Conservation (phyloP, 2,797 vertebrate species). For the Monodelphis domestica region DNA sequence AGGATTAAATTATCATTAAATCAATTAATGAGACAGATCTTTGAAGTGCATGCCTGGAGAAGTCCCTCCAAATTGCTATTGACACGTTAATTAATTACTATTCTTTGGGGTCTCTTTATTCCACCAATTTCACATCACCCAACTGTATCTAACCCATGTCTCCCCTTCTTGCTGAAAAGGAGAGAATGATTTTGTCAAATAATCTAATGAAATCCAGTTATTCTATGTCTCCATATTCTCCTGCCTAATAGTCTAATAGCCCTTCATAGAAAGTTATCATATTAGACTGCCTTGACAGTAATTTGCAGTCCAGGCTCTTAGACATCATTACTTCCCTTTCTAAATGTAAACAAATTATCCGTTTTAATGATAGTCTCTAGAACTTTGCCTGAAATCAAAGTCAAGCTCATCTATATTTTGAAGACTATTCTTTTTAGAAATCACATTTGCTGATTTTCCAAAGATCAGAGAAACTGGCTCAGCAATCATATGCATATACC, state of each 20-base stretch:
- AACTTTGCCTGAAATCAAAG: background rate
- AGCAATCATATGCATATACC: background rate
- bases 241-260: background rate
- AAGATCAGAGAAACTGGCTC: background rate
- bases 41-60: background rate
- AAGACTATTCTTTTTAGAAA: background rate
- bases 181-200: background rate
- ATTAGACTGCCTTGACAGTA: background rate
- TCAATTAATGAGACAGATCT: background rate
- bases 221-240: background rate
- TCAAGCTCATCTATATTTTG: background rate
- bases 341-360: background rate
- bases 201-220: background rate
- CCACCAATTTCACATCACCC: background rate
- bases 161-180: background rate
- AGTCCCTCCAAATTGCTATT: background rate
- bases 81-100: background rate
- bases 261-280: background rate
- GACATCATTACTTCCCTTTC: background rate
- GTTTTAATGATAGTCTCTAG: background rate
- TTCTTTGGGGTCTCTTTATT: background rate
- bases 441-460: background rate
- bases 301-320: background rate
- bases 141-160: background rate
- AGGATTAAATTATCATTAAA: background rate